Evolutionary conservation across 2,113 vertebrate species (phyloP).

Genomic region (Notothenia coriiceps): DNA sequence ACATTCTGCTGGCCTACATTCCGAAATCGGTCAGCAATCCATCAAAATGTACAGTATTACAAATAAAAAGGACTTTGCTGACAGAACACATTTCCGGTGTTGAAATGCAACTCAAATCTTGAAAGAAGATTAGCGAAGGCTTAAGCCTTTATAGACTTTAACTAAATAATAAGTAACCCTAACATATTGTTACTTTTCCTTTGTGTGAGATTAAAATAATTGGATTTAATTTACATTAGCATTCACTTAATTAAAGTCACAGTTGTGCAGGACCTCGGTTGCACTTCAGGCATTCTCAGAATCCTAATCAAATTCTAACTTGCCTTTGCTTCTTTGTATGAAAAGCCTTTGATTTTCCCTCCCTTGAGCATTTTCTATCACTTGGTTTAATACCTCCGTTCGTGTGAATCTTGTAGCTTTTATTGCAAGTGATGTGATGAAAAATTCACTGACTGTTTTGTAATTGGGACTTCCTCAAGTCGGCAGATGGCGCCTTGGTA

Average conservation of each 20-base stretch:
- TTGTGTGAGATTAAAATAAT: neutral
- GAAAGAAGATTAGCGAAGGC: neutral
- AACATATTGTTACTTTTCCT: neutral
- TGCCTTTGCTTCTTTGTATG: neutral
- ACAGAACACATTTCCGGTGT: neutral
- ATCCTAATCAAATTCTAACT: neutral
- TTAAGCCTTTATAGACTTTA: neutral
- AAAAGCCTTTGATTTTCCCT: slow-evolving; percentile 7
- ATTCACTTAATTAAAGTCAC: slow-evolving; percentile 10
- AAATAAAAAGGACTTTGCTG: neutral
- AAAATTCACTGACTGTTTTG: slow-evolving; percentile 54
- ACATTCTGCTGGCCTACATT: neutral
- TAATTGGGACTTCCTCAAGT: slow-evolving; percentile 46
- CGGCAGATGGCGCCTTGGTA: slow-evolving; percentile 62
- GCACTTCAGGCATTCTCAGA: neutral
- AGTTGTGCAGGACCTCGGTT: neutral
- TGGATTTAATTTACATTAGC: neutral
- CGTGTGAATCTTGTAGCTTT: slow-evolving; percentile 22
- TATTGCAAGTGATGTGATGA: slow-evolving; percentile 39
- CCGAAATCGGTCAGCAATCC: neutral
- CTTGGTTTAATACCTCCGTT: slow-evolving; percentile 13
- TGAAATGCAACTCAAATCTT: neutral
- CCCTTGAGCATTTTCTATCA: slow-evolving; percentile 14
- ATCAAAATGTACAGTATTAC: neutral
- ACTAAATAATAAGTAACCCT: neutral